These are phyloP conservation scores for Microcaecilia unicolor DNA, from an alignment of 2,797 vertebrate genomes.

Conservation along the genomic window DNA sequence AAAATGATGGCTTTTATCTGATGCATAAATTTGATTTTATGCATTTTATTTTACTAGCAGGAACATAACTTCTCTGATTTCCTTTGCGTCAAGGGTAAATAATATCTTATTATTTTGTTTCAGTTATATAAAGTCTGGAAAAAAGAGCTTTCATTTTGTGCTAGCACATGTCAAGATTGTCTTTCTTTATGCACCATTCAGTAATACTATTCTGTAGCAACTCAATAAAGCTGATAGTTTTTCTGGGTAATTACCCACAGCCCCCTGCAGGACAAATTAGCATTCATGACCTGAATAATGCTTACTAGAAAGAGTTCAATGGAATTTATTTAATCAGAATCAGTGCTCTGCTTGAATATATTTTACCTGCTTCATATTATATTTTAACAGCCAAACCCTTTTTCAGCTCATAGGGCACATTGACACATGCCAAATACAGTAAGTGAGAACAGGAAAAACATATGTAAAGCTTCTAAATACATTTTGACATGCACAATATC, in stretches of 20 bases:
- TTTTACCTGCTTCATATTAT: too few species aligned
- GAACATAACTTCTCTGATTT: slow-evolving; percentile 30
- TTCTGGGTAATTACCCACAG: slow-evolving; percentile 68
- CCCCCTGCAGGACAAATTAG: slow-evolving; percentile 69
- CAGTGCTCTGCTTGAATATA: slow-evolving; percentile 50
- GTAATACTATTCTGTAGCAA: slow-evolving; percentile 52
- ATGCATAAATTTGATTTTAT: slow-evolving; percentile 42
- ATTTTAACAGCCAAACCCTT: too few species aligned
- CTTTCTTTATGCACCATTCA: slow-evolving; percentile 46
- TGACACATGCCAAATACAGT: too few species aligned
- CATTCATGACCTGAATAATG: slow-evolving; percentile 70
- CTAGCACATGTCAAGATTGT: slow-evolving; percentile 39
- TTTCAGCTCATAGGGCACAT: too few species aligned
- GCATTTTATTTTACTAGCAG: slow-evolving; percentile 44
- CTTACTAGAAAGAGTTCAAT: slow-evolving; percentile 69
- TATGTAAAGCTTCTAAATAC: too few species aligned
- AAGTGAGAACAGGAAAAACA: too few species aligned
- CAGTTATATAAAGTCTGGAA: slow-evolving; percentile 12
- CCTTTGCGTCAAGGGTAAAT: slow-evolving; percentile 26
- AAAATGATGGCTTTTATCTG: slow-evolving; percentile 46
- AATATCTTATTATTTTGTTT: slow-evolving; percentile 27
- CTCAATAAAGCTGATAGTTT: slow-evolving; percentile 66
- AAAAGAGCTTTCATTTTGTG: slow-evolving; percentile 14
- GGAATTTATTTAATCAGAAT: slow-evolving; percentile 71
- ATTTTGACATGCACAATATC: too few species aligned